A percentile compares a stretch with the other conserved stretches of the same genome.
phyloP scores from a whole-genome alignment of 2,888 invertebrate genomes.

The Drosophila glabriapex region DNA sequence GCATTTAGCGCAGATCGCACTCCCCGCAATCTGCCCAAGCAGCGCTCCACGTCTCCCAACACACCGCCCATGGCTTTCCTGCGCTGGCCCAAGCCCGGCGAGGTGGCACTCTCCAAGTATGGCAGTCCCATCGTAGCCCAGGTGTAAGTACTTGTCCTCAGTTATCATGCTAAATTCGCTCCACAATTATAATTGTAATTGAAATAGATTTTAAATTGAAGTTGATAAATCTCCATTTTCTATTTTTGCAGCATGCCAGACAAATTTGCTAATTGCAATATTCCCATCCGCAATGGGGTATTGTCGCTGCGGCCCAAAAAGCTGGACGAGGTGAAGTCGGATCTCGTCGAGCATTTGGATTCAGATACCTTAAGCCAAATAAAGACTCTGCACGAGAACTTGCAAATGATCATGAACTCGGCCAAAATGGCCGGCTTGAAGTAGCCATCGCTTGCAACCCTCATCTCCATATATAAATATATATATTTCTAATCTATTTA shows the following conservation, averaged over 20 bases:
- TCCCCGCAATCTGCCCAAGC: conserved; percentile 31
- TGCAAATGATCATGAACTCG: conserved; percentile 83
- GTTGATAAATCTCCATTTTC: neutral
- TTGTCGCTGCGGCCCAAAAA: conserved; percentile 84
- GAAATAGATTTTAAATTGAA: neutral
- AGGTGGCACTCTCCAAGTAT: conserved; percentile 83
- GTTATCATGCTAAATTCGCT: neutral
- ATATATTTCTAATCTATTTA: conserved; percentile 25
- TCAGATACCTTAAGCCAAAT: conserved; percentile 82
- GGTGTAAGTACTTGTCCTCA: conserved; percentile 73
- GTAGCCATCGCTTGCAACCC: conserved; percentile 19
- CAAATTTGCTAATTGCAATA: conserved; percentile 84
- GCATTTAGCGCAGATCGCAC: conserved; percentile 84
- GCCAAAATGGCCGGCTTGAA: conserved; percentile 73
- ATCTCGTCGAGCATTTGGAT: conserved; percentile 82
- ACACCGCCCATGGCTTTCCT: conserved; percentile 83
- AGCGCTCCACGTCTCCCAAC: conserved; percentile 40
- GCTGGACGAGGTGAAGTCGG: conserved; percentile 74
- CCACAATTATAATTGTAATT: neutral
- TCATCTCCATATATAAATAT: conserved; percentile 8
- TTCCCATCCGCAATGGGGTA: conserved; percentile 84
- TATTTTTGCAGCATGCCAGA: conserved; percentile 75
- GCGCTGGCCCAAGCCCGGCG: conserved; percentile 85
- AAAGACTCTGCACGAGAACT: conserved; percentile 82
- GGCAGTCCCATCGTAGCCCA: conserved; percentile 85